A percentile compares a stretch with the other conserved stretches of the same genome.
Evolutionary conservation across 2,113 vertebrate genomes (phyloP).

Genomic region (Mirounga angustirostris): DNA sequence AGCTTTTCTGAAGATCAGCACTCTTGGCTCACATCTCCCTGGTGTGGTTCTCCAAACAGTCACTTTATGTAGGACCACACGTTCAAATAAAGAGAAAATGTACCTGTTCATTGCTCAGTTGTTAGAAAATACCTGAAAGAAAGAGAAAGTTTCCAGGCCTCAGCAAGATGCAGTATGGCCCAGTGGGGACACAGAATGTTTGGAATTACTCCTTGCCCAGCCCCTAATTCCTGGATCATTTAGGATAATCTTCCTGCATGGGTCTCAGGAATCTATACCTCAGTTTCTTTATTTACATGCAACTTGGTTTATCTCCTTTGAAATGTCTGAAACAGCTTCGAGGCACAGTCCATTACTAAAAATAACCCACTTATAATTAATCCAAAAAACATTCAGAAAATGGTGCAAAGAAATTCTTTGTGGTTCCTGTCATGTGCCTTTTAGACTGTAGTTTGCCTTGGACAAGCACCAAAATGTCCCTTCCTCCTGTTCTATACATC

Average conservation of each 20-base stretch:
- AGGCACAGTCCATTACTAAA: neutral
- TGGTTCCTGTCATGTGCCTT: neutral
- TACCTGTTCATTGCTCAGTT: neutral
- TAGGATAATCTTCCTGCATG: neutral
- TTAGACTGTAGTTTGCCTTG: neutral
- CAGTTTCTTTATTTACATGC: slow-evolving; percentile 33
- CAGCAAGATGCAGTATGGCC: neutral
- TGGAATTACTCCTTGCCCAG: neutral
- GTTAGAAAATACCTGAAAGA: slow-evolving; percentile 19
- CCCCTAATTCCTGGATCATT: neutral
- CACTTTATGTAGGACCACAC: neutral
- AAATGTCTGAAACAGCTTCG: neutral
- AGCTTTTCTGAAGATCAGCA: slow-evolving; percentile 9
- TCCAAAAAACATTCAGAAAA: slow-evolving; percentile 15
- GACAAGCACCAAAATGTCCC: neutral
- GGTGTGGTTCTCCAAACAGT: slow-evolving; percentile 40
- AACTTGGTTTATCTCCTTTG: neutral
- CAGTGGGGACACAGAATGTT: neutral
- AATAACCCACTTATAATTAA: slow-evolving; percentile 32
- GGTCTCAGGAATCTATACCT: neutral
- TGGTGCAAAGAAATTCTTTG: neutral
- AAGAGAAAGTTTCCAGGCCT: neutral
- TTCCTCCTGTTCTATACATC: neutral
- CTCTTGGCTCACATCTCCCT: slow-evolving; percentile 11
- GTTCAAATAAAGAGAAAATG: slow-evolving; percentile 63